Base-by-base conservation (phyloP, 2,888 invertebrate genomes). In the Choreutis nemorana region DNA sequence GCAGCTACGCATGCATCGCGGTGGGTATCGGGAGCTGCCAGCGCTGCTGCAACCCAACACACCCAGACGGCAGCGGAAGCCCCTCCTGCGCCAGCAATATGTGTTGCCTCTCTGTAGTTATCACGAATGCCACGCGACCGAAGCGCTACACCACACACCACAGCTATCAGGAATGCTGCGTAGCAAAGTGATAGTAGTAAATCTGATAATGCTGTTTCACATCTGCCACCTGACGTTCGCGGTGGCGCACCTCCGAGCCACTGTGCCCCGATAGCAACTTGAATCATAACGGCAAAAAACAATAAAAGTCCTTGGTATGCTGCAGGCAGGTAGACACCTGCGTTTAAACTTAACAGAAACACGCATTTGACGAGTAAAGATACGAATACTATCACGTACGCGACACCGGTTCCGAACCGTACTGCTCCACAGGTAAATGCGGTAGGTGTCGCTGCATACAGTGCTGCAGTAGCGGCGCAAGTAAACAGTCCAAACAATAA, bases 291-390 rank as follows among this genome's bases (percentile, higher is more conserved):
- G 14, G 94, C 93, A 61, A 96, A 96, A 50, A 94, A 85, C 42
- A 96, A 81, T 45, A 97, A 82, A 14, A 96, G 83, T 39, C 87
- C 90, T 73, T 96, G 96, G 67, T 96, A 96, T 8, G 93, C 90
- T 4, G 95, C 94, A 30, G 94, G 94, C 31, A 96, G 81, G 59
- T 96, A 95, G 28, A 94, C 93, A 36, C 91, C 94, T 30, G 91
- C 88, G 67, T 95, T 94, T 36, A 95, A 84, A 55, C 94, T 94
- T 43, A 96, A 86, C 35, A 96, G 83, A 63, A 96, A 95, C 43
- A 96, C 93, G 66, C 94, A 91, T 73, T 97, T 96, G 40, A 96
- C 96, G 46, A 97, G 83, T 28, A 97, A 82, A 1, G 95, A 90
- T 22, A 94, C 91, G 65, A 95, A 96, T 35, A 94, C 90, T 32